Evolutionary conservation across 2,888 invertebrate genomes (phyloP).

Genomic region (Nipponacmea schrenckii): DNA sequence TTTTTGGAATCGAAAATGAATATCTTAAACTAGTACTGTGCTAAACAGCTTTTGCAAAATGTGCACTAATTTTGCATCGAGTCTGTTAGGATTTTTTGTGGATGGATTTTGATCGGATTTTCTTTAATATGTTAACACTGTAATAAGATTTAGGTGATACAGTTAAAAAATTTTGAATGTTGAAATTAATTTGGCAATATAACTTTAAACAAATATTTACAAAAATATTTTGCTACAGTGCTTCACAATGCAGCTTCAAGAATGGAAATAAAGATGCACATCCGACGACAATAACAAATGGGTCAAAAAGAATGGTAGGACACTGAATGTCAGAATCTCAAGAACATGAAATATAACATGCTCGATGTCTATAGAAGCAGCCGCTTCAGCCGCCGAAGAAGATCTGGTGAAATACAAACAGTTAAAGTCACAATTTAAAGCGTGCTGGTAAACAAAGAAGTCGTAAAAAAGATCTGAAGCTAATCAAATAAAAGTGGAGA

Average conservation of each 20-base stretch:
- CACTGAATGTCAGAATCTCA: neutral
- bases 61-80: too few species aligned
- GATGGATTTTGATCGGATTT: too few species aligned
- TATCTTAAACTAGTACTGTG: too few species aligned
- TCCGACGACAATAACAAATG: neutral
- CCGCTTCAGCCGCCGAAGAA: neutral
- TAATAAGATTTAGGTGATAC: too few species aligned
- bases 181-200: too few species aligned
- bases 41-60: too few species aligned
- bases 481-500: neutral
- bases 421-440: neutral
- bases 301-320: neutral
- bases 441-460: neutral
- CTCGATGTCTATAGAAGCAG: neutral
- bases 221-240: too few species aligned
- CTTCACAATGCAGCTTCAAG: neutral
- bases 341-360: neutral
- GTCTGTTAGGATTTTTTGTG: too few species aligned
- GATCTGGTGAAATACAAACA: neutral
- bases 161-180: too few species aligned
- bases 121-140: too few species aligned
- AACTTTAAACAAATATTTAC: too few species aligned
- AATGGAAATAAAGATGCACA: neutral
- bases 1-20: too few species aligned
- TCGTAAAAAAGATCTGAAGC: neutral